Base-by-base conservation (phyloP, 2,888 invertebrate species). In the Melanchra persicariae region DNA sequence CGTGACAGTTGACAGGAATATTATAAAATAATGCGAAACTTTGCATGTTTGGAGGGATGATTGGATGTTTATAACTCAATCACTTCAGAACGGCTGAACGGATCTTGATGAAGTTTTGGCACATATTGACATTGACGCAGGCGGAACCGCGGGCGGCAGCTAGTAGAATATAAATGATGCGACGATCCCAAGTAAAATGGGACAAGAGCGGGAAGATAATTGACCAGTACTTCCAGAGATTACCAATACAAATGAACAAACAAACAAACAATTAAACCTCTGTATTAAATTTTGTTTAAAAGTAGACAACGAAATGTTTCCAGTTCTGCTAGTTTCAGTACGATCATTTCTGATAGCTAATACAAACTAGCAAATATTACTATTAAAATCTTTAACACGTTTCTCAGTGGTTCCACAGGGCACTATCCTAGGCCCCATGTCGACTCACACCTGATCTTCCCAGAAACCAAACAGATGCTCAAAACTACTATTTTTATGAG, bases 381-480 rank as follows among this genome's bases (percentile, higher is more conserved):
- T 30, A 22, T 37, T 26, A 15, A 22, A 7, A n/a, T 30, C 2
- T 30, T 47, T 2, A 26, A 51, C 34, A 26, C 2, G 3, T 34
- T 37, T 40, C 68, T 47, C 10, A 30, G 43, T 62, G 63, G 19
- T 82, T 52, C 45, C 26, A 30, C 37, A 77, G 17, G 82, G 79
- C 22, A 61, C 60, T 34, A 66, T 66, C 12, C 63, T 82, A 54
- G 67, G 57, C 24, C 71, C 61, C 30, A 30, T 34, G 52, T 37
- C 34, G 26, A 10, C 24, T 55, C 43, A 51, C 65, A 67, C 66
- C 67, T 65, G 51, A 64, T 47, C 26, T 79, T 79, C 83, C n/a
- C n/a, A 68, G 79, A 79, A 79, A 30, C 26, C 17, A n/a, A 59
- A 71, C 64, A 82, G 79, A 82, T 79, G 57, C 61, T 58, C 43